phyloP scores from a whole-genome alignment of 2,888 invertebrate species.

The Chloromyia formosa region DNA sequence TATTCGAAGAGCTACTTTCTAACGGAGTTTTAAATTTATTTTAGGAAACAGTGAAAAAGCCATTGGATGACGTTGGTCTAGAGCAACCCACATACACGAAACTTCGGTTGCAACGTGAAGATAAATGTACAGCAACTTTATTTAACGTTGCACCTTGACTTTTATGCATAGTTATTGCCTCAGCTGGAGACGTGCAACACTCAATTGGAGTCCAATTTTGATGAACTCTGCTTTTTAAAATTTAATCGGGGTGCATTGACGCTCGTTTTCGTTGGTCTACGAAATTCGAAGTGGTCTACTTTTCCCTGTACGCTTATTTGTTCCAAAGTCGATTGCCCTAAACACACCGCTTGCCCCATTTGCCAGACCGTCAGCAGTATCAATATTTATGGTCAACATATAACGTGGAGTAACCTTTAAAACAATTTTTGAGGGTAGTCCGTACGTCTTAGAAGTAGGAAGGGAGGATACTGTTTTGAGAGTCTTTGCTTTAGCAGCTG shows the following conservation, averaged over 20 bases:
- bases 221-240: not conserved
- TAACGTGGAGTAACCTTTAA: not conserved
- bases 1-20: not conserved
- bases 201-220: not conserved
- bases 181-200: slow-evolving; percentile 40
- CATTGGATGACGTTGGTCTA: not conserved
- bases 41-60: not conserved
- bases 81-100: slow-evolving; percentile 27
- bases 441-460: not conserved
- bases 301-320: not conserved
- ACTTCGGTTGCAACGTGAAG: no score
- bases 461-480: slow-evolving; percentile 1
- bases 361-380: no score
- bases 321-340: not conserved
- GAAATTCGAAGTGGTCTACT: slow-evolving; percentile 2
- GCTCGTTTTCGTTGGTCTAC: no score
- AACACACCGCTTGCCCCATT: slow-evolving; percentile 27
- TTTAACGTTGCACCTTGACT: slow-evolving; percentile 46
- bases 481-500: no score
- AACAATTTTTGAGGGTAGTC: not conserved
- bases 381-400: no score
- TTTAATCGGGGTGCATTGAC: slow-evolving; percentile 18
- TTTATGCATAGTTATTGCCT: slow-evolving; percentile 52
- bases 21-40: not conserved
- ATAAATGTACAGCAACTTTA: slow-evolving; percentile 15